Evolutionary conservation across 2,797 vertebrate species (phyloP), one percentile per base, ranked within the genome.

Genomic region (Coregonus sp.): DNA sequence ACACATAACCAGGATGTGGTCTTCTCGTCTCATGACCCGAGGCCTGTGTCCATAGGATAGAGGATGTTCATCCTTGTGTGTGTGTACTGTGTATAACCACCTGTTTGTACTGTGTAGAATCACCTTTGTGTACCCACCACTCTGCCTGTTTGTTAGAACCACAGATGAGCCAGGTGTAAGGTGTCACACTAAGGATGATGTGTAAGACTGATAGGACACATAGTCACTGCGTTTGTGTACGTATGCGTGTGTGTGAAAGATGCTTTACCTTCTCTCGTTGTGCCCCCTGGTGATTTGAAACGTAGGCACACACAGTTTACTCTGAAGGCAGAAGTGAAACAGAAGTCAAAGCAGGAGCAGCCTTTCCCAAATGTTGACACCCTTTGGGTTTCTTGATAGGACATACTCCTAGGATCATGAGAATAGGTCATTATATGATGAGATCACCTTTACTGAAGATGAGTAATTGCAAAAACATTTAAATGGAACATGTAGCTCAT

Each of bases 11-110:
- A 93, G 93, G 92, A 95, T 92, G 87, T 91, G 83, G 84, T 88
- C 83, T 84, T 83, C n/a, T 85, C 80, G 86, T 85, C 88, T 82
- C 81, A 83, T 90, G 88, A 90, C 92, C 90, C 35, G 56, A 84
- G 86, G 83, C 87, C 81, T 78, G 72, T 80, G 74, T 88, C 86
- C 85, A 89, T 92, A 92, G 92, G 93, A 94, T 92, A 89, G 91
- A 92, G 92, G 93, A 94, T 92, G 89, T 92, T 92, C 88, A 93
- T 94, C 92, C 92, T 93, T 92, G 89, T 94, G 86, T 91, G 82
- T 81, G 72, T 81, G 50, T 68, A 35, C 61, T 72, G 40, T 47
- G 40, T 47, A 2, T 37, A 47, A 47, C 9, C 40, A 47, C 7
- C 40, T 47, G 40, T 47, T 11, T 47, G 40, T 47, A 47, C 59